Evolutionary conservation across 2,888 invertebrate genomes (phyloP).

Genomic region (Agrochola litura): DNA sequence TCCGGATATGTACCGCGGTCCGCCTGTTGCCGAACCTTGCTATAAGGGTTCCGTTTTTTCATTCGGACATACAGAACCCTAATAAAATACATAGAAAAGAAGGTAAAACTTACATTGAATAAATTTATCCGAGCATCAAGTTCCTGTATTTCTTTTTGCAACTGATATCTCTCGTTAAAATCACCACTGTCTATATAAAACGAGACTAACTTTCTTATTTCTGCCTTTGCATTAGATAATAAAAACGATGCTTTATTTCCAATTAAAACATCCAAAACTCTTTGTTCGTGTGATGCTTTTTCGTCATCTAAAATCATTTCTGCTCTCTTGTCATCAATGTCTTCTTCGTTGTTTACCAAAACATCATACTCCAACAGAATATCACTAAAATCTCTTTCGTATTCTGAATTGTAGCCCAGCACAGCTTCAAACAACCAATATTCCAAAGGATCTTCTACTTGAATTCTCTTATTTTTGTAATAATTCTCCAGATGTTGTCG

Average conservation of each 20-base stretch:
- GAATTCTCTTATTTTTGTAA: conserved; percentile 57
- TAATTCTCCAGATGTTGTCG: conserved; percentile 60
- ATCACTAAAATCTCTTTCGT: conserved; percentile 53
- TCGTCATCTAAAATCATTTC: conserved; percentile 74
- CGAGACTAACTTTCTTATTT: conserved; percentile 63
- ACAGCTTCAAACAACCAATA: conserved; percentile 78
- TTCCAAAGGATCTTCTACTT: conserved; percentile 68
- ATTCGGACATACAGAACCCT: too few species aligned
- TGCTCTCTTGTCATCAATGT: conserved; percentile 68
- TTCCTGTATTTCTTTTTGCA: conserved; percentile 56
- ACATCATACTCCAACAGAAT: conserved; percentile 58
- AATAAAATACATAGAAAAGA: neutral
- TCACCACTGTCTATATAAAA: conserved; percentile 43
- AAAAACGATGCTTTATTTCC: conserved; percentile 67
- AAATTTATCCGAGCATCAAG: conserved; percentile 70
- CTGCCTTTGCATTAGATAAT: conserved; percentile 62
- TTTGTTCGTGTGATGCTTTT: conserved; percentile 55
- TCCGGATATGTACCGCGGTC: too few species aligned
- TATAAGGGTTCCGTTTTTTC: too few species aligned
- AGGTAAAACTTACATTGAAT: conserved; percentile 72
- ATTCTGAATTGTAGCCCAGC: conserved; percentile 45
- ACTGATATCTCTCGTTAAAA: conserved; percentile 8
- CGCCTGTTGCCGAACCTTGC: too few species aligned
- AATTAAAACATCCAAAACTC: conserved; percentile 32
- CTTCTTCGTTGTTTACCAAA: conserved; percentile 55